Percentiles rank a stretch among this genome's conserved stretches.
Evolutionary conservation across 2,797 vertebrate species (phyloP).

Genomic region (Gallinago solitaria): DNA sequence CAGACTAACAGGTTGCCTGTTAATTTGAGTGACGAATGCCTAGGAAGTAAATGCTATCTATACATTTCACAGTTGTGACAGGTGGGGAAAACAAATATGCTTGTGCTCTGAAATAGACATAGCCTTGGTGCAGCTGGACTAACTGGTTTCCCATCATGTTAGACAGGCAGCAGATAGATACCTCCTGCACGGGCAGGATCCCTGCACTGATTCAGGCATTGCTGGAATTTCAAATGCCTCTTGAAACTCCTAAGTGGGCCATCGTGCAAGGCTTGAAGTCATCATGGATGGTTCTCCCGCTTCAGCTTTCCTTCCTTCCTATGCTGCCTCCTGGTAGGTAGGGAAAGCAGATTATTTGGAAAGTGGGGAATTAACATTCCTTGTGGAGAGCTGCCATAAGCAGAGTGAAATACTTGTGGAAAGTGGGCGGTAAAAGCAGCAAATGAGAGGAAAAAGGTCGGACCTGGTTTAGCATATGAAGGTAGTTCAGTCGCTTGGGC

Average conservation of each 20-base stretch:
- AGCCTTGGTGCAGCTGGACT: neutral
- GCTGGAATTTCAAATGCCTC: neutral
- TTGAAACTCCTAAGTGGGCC: neutral
- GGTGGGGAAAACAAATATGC: constrained; percentile 1
- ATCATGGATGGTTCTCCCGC: fast-evolving
- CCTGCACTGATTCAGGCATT: neutral
- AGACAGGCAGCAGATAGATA: neutral
- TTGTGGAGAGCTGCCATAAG: neutral
- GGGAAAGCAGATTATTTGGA: neutral
- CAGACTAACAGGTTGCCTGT: constrained; percentile 45
- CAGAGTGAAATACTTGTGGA: neutral
- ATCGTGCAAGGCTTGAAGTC: fast-evolving
- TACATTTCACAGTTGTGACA: constrained; percentile 54
- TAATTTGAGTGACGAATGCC: constrained; percentile 16
- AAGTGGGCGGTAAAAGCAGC: neutral
- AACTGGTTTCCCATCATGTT: fast-evolving
- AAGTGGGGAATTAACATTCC: neutral
- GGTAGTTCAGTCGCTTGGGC: neutral
- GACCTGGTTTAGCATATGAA: neutral
- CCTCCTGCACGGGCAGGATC: neutral
- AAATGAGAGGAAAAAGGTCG: neutral
- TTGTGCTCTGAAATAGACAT: neutral
- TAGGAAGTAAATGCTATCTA: constrained; percentile 1
- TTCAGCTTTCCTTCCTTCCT: neutral
- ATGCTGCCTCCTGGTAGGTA: neutral